Base-by-base conservation (phyloP, 2,888 invertebrate species). In the Harpalus rufipes region DNA sequence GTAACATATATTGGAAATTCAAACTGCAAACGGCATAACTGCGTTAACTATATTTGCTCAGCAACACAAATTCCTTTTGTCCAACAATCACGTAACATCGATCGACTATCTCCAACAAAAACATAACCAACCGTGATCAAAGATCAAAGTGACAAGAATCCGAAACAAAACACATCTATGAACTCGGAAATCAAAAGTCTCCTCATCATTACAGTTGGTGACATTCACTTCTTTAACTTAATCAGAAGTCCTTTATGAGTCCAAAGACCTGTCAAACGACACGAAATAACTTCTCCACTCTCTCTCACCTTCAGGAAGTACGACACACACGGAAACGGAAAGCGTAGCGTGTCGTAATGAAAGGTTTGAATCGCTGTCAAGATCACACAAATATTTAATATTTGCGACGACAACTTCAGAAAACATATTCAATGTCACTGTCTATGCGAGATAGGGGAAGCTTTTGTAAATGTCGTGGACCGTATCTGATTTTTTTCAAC, bases 351-450 rank as follows among this genome's bases (percentile, higher is more conserved):
- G 25, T 25, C 32, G n/a, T 68, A 68, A 68, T 68, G 68, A 68
- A 68, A 59, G n/a, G 68, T 39, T 68, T 68, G 68, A 68, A 68
- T 68, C 68, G 14, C 68, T 68, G 68, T 68, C 68, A 68, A 68
- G 68, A 68, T 68, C 68, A 68, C 68, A 68, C 68, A 68, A 68
- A 68, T 68, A 68, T 68, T 68, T 68, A 68, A 68, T 68, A 68
- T 68, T 68, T 68, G 68, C 68, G 68, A 25, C 68, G 68, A 68
- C 39, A 68, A 68, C 32, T 32, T 68, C 68, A 68, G 32, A 68
- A 7, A 32, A 68, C 68, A n/a, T 68, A 68, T 68, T 68, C 68
- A 68, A 68, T 68, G 68, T 68, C 68, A 32, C 68, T 32, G 68
- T 25, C 68, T 68, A 32, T 68, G 39, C n/a, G 68, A 68, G 68